Base-by-base conservation (phyloP, 2,888 invertebrate species). In the Diarsia rubi region DNA sequence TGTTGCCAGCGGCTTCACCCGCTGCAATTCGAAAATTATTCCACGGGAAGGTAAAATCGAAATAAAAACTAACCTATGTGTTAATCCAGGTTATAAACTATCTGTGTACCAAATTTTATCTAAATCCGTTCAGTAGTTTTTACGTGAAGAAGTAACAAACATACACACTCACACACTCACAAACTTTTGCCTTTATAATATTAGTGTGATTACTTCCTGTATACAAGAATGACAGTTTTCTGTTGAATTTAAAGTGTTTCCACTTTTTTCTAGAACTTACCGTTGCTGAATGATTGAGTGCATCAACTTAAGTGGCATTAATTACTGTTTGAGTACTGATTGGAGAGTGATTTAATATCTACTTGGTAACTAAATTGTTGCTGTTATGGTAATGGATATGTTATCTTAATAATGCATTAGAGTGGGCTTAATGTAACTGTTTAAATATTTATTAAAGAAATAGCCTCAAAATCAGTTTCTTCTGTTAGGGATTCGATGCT, bases 191-290 rank as follows among this genome's bases (percentile, higher is more conserved):
- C n/a, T n/a, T n/a, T n/a, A n/a, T n/a, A n/a, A n/a, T n/a, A n/a
- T n/a, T n/a, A n/a, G n/a, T n/a, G n/a, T n/a, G n/a, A n/a, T n/a
- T n/a, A 19, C 63, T 77, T 79, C 79, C 79, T 71, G 19, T 44
- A 42, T 31, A 14, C 42, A 64, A 60, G 76, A 82, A 67, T 67
- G 57, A 52, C 8, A 27, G 5, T 70, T 63, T 63, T 63, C 49
- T 49, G 31, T 45, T 63, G 45, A 67, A 52, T 82, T 81, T 60
- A n/a, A 81, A 69, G 81, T 60, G 54, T 54, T 65, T 60, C n/a
- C n/a, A n/a, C n/a, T n/a, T n/a, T n/a, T n/a, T n/a, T n/a, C 45
- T n/a, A n/a, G 42, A 62, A 44, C 21, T 44, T 19, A 14, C 42
- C 16, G 27, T 6, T 31, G 27, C 14, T 21, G 14, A 74, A 9